phyloP scores from a whole-genome alignment of 2,113 vertebrate species.

The Steatornis caripensis region DNA sequence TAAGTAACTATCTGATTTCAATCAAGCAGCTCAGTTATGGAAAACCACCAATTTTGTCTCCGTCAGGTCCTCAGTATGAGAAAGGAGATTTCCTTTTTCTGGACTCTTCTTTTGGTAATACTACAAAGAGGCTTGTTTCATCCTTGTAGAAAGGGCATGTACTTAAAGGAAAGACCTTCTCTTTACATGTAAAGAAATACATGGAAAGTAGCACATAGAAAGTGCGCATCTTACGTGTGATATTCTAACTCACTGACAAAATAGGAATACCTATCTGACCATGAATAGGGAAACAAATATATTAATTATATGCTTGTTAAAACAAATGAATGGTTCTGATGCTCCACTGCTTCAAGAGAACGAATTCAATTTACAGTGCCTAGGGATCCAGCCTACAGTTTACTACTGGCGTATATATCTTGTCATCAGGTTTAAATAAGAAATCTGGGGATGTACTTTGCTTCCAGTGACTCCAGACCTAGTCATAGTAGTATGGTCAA shows the following conservation, averaged over 20 bases:
- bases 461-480: not conserved
- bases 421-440: not conserved
- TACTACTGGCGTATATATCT: not conserved
- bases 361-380: not conserved
- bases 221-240: not conserved
- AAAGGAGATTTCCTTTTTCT: not conserved
- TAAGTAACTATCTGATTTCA: slow-evolving; percentile 74
- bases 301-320: not conserved
- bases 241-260: not conserved
- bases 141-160: not conserved
- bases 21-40: not conserved
- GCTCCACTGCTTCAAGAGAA: not conserved
- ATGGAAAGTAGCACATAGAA: not conserved
- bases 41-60: slow-evolving; percentile 45
- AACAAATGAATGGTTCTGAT: not conserved
- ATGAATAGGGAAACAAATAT: not conserved
- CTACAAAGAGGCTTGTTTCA: not conserved
- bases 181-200: not conserved
- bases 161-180: not conserved
- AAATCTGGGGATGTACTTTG: not conserved
- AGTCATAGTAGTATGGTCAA: not conserved
- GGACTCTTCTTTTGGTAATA: not conserved
- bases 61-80: not conserved
- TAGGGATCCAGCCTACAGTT: not conserved
- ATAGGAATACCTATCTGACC: slow-evolving; percentile 4